Evolutionary conservation across 1,140 invertebrate species (phyloP).

Genomic region (Monomorium pharaonis): DNA sequence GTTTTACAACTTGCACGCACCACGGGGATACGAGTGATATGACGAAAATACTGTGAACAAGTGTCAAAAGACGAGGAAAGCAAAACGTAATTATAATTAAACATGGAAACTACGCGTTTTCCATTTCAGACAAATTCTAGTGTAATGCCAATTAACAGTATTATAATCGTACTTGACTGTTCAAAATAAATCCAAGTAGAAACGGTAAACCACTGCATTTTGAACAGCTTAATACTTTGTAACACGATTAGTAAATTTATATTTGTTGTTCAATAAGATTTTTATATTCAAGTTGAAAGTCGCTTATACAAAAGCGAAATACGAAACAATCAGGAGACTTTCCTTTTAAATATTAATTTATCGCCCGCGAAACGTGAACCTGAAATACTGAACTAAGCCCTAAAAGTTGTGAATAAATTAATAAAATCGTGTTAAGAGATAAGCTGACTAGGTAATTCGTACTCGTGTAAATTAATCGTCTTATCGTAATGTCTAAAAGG

Average conservation of each 20-base stretch:
- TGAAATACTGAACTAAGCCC: neutral
- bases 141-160: neutral
- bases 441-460: neutral
- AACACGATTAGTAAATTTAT: neutral
- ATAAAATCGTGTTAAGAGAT: conserved; percentile 8
- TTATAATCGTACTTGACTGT: neutral
- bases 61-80: neutral
- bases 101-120: neutral
- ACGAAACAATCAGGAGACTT: neutral
- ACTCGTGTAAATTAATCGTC: conserved; percentile 1
- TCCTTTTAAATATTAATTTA: neutral
- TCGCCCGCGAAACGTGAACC: neutral
- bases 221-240: neutral
- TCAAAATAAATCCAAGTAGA: neutral
- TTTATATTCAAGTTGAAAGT: neutral
- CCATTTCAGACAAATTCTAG: neutral
- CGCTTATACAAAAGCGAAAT: neutral
- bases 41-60: neutral
- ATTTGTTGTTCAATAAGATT: neutral
- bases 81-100: neutral
- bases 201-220: neutral
- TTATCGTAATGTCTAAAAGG: neutral
- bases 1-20: conserved; percentile 39
- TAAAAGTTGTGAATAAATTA: neutral
- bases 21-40: neutral